A percentile compares a stretch with the other conserved stretches of the same genome.
Conservation (phyloP, 2,797 vertebrate species). For the Masticophis lateralis region DNA sequence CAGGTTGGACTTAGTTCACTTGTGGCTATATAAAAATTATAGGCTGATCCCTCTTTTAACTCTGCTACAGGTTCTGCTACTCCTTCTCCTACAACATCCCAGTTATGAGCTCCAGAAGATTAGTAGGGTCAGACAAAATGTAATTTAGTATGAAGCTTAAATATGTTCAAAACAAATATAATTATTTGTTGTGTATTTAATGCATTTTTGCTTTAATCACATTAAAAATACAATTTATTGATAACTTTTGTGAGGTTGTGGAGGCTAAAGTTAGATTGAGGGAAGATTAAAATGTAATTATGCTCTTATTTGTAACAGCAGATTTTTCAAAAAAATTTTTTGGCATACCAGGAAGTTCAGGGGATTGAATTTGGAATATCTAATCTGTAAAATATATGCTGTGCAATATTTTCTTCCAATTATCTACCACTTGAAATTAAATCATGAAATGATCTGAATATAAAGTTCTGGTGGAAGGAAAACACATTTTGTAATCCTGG, state of each 20-base stretch:
- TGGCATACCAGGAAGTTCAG: not conserved
- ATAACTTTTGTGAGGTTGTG: not conserved
- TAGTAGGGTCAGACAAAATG: not conserved
- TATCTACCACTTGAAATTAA: not conserved
- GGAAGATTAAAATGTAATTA: not conserved
- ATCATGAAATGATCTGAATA: not conserved
- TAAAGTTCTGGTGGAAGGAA: not conserved
- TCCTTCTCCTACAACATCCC: not conserved
- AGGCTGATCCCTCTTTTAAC: not conserved
- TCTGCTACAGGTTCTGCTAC: not conserved
- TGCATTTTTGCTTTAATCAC: not conserved
- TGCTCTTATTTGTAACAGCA: not conserved
- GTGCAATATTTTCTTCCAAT: not conserved
- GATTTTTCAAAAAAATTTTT: not conserved
- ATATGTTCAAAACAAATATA: not conserved
- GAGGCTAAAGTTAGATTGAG: not conserved
- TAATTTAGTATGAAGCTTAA: not conserved
- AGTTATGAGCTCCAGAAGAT: not conserved
- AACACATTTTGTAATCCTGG: not conserved
- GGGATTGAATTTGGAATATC: not conserved
- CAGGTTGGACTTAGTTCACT: not conserved
- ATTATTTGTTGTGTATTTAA: not conserved
- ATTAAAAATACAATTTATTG: not conserved
- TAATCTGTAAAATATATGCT: not conserved
- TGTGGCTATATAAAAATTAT: not conserved